Evolutionary conservation across 1,140 invertebrate genomes (phyloP).

Genomic region (Mactra quadrangularis): DNA sequence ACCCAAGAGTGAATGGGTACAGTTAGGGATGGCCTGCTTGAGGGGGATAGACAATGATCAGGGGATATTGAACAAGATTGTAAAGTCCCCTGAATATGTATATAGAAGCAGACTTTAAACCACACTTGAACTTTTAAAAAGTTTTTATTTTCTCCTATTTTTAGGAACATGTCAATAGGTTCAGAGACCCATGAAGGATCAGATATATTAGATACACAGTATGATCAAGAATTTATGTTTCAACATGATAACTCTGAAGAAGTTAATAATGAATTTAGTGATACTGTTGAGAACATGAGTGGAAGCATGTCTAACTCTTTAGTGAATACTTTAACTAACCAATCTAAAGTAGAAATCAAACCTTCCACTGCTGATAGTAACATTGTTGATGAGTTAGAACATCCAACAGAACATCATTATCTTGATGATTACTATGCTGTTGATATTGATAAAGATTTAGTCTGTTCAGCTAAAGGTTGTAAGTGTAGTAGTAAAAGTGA

Average conservation of each 20-base stretch:
- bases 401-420: background rate
- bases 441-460: slow-evolving; percentile 56
- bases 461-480: slow-evolving; percentile 47
- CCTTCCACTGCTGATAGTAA: background rate
- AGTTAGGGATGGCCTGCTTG: too few species aligned
- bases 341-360: background rate
- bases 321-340: slow-evolving; percentile 1
- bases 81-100: too few species aligned
- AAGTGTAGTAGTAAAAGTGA: background rate
- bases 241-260: slow-evolving; percentile 9
- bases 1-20: too few species aligned
- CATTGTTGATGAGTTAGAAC: background rate
- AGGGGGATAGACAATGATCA: too few species aligned
- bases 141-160: too few species aligned
- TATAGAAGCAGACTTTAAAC: too few species aligned
- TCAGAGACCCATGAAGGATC: too few species aligned
- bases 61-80: too few species aligned
- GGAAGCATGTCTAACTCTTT: background rate
- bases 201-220: too few species aligned
- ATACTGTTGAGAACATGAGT: background rate
- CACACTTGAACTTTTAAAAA: too few species aligned
- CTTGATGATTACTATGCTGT: slow-evolving; percentile 12
- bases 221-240: slow-evolving; percentile 13
- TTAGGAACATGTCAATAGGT: too few species aligned
- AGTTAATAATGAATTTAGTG: background rate